phyloP scores from a whole-genome alignment of 2,113 vertebrate species.

The Catagonus wagneri region DNA sequence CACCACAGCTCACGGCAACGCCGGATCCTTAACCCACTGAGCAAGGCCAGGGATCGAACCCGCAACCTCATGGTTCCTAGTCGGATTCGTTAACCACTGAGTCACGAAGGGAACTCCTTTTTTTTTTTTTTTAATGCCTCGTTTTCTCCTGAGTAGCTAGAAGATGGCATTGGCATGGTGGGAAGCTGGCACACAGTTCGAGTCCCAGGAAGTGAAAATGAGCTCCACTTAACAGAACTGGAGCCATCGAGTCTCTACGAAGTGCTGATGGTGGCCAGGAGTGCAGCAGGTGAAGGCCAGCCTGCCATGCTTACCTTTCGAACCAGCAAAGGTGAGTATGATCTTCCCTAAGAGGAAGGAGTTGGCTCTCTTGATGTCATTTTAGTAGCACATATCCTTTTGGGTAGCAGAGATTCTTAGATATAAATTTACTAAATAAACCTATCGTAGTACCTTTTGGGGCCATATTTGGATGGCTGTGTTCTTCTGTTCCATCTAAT shows the following conservation, averaged over 20 bases:
- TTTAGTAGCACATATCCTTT: not conserved
- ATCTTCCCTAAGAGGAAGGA: not conserved
- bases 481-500: not conserved
- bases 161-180: conserved; percentile 87
- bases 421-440: not conserved
- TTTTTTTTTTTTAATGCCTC: not conserved
- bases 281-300: conserved; percentile 93
- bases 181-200: conserved; percentile 95
- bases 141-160: conserved; percentile 88
- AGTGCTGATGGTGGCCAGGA: conserved; percentile 98
- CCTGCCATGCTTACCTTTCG: conserved; percentile 99
- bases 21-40: too few relatives aligned
- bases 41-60: too few relatives aligned
- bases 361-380: not conserved
- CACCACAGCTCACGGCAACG: too few relatives aligned
- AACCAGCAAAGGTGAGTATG: conserved; percentile 94
- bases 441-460: not conserved
- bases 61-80: too few relatives aligned
- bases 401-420: not conserved
- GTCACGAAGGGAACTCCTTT: too few relatives aligned
- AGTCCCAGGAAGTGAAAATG: conserved; percentile 96
- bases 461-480: not conserved
- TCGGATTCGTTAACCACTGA: too few relatives aligned
- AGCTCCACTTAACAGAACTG: conserved; percentile 93
- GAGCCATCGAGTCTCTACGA: conserved; percentile 97